A percentile compares a stretch with the other conserved stretches of the same genome.
These are phyloP conservation scores for Zosterops japonicus DNA, from an alignment of 2,113 vertebrate genomes.

Conservation along the genomic window DNA sequence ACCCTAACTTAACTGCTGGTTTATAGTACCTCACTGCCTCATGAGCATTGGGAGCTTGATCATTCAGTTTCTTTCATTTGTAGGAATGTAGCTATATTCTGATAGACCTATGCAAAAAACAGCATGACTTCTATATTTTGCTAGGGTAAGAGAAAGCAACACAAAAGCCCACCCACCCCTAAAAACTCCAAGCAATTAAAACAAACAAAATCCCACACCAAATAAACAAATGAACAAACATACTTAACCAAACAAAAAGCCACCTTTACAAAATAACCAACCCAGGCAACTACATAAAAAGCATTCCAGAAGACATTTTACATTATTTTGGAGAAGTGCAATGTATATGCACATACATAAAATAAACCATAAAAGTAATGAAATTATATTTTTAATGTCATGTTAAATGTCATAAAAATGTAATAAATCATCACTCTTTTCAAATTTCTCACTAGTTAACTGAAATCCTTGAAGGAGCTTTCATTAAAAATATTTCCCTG, in stretches of 20 bases:
- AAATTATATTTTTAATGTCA: not conserved
- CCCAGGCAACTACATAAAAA: not conserved
- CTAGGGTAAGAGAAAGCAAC: not conserved
- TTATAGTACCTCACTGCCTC: not conserved
- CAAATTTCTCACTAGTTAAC: not conserved
- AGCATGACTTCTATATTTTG: not conserved
- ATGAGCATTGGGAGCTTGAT: not conserved
- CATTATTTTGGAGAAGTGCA: not conserved
- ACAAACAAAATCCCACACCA: not conserved
- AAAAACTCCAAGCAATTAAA: not conserved
- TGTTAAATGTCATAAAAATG: conserved; percentile 41
- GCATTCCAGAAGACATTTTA: not conserved
- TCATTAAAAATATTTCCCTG: not conserved
- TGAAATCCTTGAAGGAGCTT: not conserved
- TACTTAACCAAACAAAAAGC: not conserved
- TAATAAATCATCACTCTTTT: conserved; percentile 5
- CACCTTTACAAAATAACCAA: not conserved
- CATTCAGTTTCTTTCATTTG: not conserved
- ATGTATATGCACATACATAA: not conserved
- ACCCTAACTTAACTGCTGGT: not conserved
- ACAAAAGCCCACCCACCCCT: not conserved
- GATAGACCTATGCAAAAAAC: not conserved
- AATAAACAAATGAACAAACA: too few species aligned
- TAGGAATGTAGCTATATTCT: not conserved
- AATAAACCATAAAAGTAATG: not conserved